Evolutionary conservation across 2,797 vertebrate genomes (phyloP), one percentile per base, ranked within the genome.

Genomic region (Pitangus sulphuratus): DNA sequence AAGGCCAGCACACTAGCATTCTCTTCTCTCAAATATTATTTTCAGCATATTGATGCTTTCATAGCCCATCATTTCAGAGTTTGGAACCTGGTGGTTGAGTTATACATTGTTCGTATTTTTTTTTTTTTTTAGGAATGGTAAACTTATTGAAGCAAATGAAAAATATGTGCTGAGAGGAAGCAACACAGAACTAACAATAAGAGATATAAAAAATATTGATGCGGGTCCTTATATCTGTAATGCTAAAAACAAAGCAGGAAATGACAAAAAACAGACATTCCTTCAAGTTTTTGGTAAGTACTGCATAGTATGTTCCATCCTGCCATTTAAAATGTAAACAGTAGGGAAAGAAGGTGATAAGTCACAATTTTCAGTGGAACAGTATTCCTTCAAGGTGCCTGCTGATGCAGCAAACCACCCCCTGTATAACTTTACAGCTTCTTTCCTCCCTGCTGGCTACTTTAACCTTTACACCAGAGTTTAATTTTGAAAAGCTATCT

Each of bases 201-300:
- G 97, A 93, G 98, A 99, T 91, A 99, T 99, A 94, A 98, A 98
- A 25, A 99, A 99, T 93, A 98, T 95, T 0, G 99, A 99, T 72
- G 98, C 98, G 0, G 99, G 99, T 25, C 94, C 98, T 50, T 99
- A 99, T 96, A 93, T 98, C 69, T 99, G 99, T 97, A 98, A 95
- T 90, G 99, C 99, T 87, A 98, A 98, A 96, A 99, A 99, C 97
- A 99, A 99, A 97, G 99, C 99, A 1, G 99, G 99, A n/a, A 98
- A 98, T 84, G 98, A 99, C 91, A 99, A 99, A 87, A 98, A 98
- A 39, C 99, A 99, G 94, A 98, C 99, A 21, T 98, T 99, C 84
- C 99, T 99, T 87, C 99, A 99, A 97, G 99, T 99, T 96, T 99
- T 99, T 76, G 99, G 99, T 99, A 98, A 99, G 99, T 98, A 90